These are phyloP conservation scores for Arion vulgaris DNA, from an alignment of 1,140 invertebrate genomes.

Conservation along the genomic window DNA sequence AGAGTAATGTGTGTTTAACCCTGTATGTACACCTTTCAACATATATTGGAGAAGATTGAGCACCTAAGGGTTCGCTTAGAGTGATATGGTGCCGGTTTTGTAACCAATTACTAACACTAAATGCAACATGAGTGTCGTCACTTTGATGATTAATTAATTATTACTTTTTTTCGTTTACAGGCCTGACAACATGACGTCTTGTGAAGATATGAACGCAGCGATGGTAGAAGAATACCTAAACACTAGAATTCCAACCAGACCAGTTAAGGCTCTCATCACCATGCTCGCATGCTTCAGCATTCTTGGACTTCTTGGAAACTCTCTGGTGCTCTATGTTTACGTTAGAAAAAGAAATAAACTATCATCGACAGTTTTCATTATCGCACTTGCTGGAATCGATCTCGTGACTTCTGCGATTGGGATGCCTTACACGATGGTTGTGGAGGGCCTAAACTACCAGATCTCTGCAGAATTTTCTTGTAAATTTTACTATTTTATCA, in stretches of 20 bases:
- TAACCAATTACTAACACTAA: no score
- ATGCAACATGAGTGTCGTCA: no score
- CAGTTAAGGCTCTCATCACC: constrained; percentile 46
- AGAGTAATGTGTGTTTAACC: no score
- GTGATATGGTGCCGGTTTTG: no score
- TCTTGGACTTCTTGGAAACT: constrained; percentile 68
- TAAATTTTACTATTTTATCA: constrained; percentile 68
- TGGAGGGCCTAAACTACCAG: constrained; percentile 55
- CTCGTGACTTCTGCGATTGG: constrained; percentile 64
- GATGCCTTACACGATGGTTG: constrained; percentile 65
- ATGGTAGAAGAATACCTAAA: background rate
- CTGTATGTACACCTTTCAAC: no score
- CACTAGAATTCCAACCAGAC: constrained; percentile 6
- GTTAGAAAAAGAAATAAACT: constrained; percentile 63
- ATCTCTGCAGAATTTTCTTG: constrained; percentile 60
- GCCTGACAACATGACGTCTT: background rate
- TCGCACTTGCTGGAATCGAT: constrained; percentile 68
- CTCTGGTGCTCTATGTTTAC: constrained; percentile 70
- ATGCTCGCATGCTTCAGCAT: constrained; percentile 63
- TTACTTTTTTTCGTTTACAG: constrained; percentile 12
- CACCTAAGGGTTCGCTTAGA: no score
- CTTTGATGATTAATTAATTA: no score
- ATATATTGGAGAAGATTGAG: no score
- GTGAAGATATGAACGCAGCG: background rate
- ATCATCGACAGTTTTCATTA: constrained; percentile 70